phyloP scores from a whole-genome alignment of 92 coral and sea anemone species.

The Palythoa grandiflora region DNA sequence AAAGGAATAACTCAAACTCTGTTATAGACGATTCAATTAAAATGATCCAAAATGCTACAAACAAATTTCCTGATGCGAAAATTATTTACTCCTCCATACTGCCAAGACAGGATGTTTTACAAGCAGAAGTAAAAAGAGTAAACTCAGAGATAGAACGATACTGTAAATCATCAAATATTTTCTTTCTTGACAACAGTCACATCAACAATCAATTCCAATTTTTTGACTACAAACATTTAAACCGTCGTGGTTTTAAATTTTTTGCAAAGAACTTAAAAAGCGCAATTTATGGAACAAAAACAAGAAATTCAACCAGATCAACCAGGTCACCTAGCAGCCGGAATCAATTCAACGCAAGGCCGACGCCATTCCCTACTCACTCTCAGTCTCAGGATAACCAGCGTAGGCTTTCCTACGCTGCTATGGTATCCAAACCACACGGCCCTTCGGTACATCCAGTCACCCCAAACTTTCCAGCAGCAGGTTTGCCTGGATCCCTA shows the following conservation, averaged over 20 bases:
- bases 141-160: conserved; percentile 28
- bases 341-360: conserved; percentile 1
- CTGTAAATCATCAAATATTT: conserved; percentile 29
- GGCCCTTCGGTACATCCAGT: background rate
- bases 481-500: conserved; percentile 47
- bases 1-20: conserved; percentile 1
- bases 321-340: conserved; percentile 5
- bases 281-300: conserved; percentile 46
- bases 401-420: conserved; percentile 10
- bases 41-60: conserved; percentile 2
- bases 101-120: conserved; percentile 36
- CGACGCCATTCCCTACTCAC: background rate
- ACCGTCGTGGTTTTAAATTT: conserved; percentile 39
- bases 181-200: conserved; percentile 40
- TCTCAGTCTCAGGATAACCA: conserved; percentile 31
- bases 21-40: conserved; percentile 19
- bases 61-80: conserved; percentile 10
- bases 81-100: conserved; percentile 36
- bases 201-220: conserved; percentile 23
- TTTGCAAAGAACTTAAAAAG: conserved; percentile 53
- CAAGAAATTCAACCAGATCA: conserved; percentile 1
- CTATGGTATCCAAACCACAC: conserved; percentile 20
- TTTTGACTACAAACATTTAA: conserved; percentile 37
- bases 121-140: conserved; percentile 33
- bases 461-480: conserved; percentile 15